These are phyloP conservation scores for Eutolmus rufibarbis DNA, from an alignment of 2,888 invertebrate genomes.

Conservation along the genomic window DNA sequence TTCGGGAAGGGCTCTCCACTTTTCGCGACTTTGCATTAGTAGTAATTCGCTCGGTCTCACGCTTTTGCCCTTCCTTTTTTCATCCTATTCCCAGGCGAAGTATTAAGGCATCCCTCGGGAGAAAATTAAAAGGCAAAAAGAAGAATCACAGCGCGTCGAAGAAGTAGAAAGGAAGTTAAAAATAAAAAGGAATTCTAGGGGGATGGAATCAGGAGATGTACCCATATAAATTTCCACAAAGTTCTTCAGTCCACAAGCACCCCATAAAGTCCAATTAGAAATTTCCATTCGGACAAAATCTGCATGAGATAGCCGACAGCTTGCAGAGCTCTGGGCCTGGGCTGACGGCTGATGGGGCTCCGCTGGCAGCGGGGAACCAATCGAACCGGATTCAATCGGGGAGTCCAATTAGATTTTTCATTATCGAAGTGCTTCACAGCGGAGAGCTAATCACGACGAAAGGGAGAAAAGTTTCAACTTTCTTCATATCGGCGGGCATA, in stretches of 20 bases:
- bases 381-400: background rate
- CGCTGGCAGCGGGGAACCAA: background rate
- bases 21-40: background rate
- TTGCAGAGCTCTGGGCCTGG: background rate
- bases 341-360: background rate
- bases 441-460: slow-evolving; percentile 4
- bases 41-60: background rate
- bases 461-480: background rate
- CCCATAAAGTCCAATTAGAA: slow-evolving; percentile 3
- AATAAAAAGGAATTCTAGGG: background rate
- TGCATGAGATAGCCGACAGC: slow-evolving; percentile 13
- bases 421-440: slow-evolving; percentile 5
- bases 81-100: background rate
- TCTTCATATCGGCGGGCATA: background rate
- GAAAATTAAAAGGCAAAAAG: background rate
- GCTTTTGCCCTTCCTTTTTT: background rate
- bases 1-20: background rate
- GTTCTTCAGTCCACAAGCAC: background rate
- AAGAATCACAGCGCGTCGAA: background rate
- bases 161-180: background rate
- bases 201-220: background rate
- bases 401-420: slow-evolving; percentile 30
- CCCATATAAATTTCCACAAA: background rate
- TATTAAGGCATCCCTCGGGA: background rate
- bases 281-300: background rate